Conservation (phyloP, 2,113 vertebrate genomes). For the Picathartes gymnocephalus region DNA sequence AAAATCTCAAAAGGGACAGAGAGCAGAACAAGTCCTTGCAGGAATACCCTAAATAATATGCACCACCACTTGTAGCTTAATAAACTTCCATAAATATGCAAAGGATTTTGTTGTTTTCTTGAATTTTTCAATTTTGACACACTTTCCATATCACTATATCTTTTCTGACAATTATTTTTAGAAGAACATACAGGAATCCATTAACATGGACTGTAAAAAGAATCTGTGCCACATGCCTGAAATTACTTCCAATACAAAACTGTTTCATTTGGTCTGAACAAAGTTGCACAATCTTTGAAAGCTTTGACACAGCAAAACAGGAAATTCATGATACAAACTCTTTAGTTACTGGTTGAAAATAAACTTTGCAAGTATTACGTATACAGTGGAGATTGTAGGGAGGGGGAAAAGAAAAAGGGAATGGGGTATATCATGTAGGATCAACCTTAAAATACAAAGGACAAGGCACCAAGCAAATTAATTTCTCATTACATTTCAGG, state of each 20-base stretch:
- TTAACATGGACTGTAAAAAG: neutral
- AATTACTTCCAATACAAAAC: constrained; percentile 8
- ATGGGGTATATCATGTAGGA: neutral
- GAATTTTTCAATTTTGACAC: neutral
- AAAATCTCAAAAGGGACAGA: neutral
- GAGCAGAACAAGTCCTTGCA: neutral
- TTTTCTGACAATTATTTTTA: neutral
- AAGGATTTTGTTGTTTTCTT: neutral
- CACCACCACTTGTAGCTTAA: neutral
- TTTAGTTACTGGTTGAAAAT: neutral
- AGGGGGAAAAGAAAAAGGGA: neutral
- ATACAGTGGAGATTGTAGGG: neutral
- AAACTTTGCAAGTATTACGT: neutral
- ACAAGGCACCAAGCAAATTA: neutral
- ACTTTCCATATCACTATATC: neutral
- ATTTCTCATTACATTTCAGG: neutral
- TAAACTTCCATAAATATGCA: neutral
- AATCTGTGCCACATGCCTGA: neutral
- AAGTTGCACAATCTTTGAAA: constrained; percentile 71
- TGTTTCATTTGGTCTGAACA: constrained; percentile 37
- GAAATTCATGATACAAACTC: constrained; percentile 66
- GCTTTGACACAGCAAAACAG: constrained; percentile 71
- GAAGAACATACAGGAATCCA: neutral
- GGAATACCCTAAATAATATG: neutral
- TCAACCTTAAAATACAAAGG: neutral